These are phyloP conservation scores for Drosophila fungiperda DNA, from an alignment of 2,888 invertebrate species.

Conservation along the genomic window DNA sequence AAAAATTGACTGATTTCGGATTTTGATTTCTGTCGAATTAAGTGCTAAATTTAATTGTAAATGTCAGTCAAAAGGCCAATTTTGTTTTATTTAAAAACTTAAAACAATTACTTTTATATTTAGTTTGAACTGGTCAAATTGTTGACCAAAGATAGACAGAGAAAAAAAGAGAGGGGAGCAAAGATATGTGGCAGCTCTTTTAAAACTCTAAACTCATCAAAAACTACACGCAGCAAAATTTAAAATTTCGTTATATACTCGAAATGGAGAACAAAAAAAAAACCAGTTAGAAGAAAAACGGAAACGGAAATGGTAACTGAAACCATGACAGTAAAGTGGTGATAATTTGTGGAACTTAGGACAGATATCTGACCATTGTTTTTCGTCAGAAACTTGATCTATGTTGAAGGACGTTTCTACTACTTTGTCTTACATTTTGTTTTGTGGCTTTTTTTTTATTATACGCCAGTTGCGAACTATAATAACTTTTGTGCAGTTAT, in stretches of 20 bases:
- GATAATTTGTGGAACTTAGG: constrained; percentile 65
- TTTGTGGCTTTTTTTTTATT: constrained; percentile 57
- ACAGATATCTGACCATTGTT: constrained; percentile 28
- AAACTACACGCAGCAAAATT: constrained; percentile 29
- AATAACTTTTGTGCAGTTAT: constrained; percentile 38
- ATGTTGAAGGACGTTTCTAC: constrained; percentile 42
- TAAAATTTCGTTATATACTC: constrained; percentile 32
- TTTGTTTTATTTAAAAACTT: not conserved
- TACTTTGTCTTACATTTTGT: constrained; percentile 40
- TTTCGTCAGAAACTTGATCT: constrained; percentile 50
- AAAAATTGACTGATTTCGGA: not conserved
- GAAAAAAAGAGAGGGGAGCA: not conserved
- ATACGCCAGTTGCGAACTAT: constrained; percentile 50
- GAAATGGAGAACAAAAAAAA: not conserved
- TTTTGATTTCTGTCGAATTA: not conserved
- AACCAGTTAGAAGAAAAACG: not conserved
- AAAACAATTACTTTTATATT: not conserved
- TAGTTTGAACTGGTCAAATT: not conserved
- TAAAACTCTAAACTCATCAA: constrained; percentile 60
- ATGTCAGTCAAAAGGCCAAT: not conserved
- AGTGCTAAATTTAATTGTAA: not conserved
- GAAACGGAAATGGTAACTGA: constrained; percentile 23
- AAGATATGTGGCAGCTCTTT: constrained; percentile 53
- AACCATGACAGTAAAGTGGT: constrained; percentile 58
- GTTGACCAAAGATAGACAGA: constrained; percentile 20